Evolutionary conservation across 2,888 invertebrate species (phyloP).

Genomic region (Zele albiditarsus): DNA sequence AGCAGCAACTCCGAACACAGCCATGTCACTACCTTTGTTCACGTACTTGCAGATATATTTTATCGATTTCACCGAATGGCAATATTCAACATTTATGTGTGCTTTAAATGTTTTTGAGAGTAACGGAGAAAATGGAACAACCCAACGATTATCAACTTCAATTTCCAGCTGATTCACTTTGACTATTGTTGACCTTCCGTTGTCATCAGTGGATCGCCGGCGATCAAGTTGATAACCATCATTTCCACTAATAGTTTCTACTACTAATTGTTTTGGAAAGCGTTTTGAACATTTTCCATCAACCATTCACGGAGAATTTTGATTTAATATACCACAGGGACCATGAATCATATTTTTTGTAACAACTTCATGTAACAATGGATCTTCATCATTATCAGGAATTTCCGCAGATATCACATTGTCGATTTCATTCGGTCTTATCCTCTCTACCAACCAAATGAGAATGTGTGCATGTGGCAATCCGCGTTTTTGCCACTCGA

Average conservation of each 20-base stretch:
- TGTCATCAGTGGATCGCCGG: conserved; percentile 52
- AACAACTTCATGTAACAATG: conserved; percentile 58
- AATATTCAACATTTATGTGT: conserved; percentile 70
- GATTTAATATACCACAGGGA: conserved; percentile 67
- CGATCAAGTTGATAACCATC: conserved; percentile 47
- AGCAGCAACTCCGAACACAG: conserved; percentile 43
- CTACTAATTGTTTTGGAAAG: conserved; percentile 46
- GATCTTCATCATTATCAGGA: conserved; percentile 55
- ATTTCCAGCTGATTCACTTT: conserved; percentile 8
- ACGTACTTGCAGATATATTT: conserved; percentile 69
- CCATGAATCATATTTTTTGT: conserved; percentile 70
- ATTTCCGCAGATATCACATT: conserved; percentile 39
- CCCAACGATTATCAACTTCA: conserved; percentile 49
- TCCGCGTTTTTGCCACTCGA: conserved; percentile 59
- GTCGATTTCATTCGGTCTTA: conserved; percentile 47
- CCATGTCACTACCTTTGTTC: conserved; percentile 57
- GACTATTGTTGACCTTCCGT: conserved; percentile 47
- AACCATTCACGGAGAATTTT: conserved; percentile 66
- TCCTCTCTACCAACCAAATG: conserved; percentile 49
- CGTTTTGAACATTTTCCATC: conserved; percentile 63
- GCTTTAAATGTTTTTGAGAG: conserved; percentile 56
- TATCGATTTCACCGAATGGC: conserved; percentile 68
- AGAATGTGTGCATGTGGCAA: conserved; percentile 61
- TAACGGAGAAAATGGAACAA: conserved; percentile 53
- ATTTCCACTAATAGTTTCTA: conserved; percentile 53